phyloP scores from a whole-genome alignment of 2,113 vertebrate species.

The Agelaius phoeniceus region DNA sequence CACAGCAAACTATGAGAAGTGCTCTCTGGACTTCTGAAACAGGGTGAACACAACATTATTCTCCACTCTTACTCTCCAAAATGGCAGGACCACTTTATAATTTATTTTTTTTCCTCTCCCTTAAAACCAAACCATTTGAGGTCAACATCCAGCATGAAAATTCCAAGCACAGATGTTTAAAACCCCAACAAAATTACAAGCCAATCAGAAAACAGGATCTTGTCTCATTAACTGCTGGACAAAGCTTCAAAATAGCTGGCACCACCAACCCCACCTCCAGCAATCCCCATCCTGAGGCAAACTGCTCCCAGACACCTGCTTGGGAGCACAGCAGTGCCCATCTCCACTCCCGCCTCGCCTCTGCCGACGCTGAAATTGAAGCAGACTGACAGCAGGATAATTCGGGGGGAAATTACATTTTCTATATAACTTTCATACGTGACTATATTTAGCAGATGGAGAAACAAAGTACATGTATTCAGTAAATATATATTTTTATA shows the following conservation, averaged over 20 bases:
- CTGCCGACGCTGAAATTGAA: neutral
- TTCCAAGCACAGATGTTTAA: neutral
- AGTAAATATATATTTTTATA: constrained; percentile 65
- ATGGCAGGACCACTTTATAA: neutral
- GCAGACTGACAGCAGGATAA: constrained; percentile 47
- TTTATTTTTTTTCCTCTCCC: accelerated
- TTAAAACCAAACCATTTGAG: neutral
- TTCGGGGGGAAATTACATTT: constrained; percentile 42
- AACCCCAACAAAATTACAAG: constrained; percentile 14
- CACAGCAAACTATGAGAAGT: neutral
- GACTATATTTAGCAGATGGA: constrained; percentile 61
- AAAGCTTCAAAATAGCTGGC: neutral
- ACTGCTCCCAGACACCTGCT: constrained; percentile 48
- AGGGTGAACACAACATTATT: neutral
- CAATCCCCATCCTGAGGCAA: constrained; percentile 21
- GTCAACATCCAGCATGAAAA: neutral
- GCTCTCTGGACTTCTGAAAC: neutral
- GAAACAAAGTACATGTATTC: constrained; percentile 50
- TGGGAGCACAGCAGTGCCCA: neutral
- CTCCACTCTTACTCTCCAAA: neutral
- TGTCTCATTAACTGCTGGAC: neutral
- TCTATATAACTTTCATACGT: constrained; percentile 26
- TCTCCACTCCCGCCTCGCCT: neutral
- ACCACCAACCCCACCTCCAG: constrained; percentile 8
- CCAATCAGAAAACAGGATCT: neutral